A percentile compares a stretch with the other conserved stretches of the same genome.
These are phyloP conservation scores for Grammomys surdaster DNA, from an alignment of 2,113 vertebrate genomes.

Conservation along the genomic window DNA sequence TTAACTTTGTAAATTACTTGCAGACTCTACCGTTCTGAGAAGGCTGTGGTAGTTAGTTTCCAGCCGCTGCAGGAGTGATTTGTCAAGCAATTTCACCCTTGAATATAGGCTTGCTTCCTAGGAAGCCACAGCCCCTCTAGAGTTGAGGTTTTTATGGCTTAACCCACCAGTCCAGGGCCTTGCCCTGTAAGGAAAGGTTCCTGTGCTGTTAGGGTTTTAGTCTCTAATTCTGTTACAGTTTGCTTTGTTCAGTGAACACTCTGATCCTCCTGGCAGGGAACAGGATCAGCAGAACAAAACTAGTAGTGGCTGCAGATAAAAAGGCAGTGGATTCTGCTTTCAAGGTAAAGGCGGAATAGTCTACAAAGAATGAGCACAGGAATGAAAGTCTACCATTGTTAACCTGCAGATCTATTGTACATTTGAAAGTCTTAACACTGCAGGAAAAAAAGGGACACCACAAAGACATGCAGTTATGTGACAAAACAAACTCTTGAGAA, in stretches of 20 bases:
- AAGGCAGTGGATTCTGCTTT: constrained; percentile 88
- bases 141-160: constrained; percentile 78
- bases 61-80: constrained; percentile 19
- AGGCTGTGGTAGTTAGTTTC: constrained; percentile 51
- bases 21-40: constrained; percentile 1
- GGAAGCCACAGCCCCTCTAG: constrained; percentile 72
- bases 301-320: constrained; percentile 89
- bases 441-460: constrained; percentile 83
- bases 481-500: constrained; percentile 82
- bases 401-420: constrained; percentile 88
- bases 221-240: constrained; percentile 87
- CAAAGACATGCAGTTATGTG: constrained; percentile 86
- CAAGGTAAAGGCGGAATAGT: constrained; percentile 87
- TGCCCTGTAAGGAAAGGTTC: constrained; percentile 77
- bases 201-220: constrained; percentile 79
- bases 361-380: constrained; percentile 87
- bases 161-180: constrained; percentile 75
- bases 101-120: constrained; percentile 79
- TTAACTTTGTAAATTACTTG: constrained; percentile 27
- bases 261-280: constrained; percentile 90
- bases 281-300: constrained; percentile 89
- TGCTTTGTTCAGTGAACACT: constrained; percentile 90
- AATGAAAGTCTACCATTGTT: constrained; percentile 88
- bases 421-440: constrained; percentile 88
- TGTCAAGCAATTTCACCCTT: constrained; percentile 55